phyloP scores from a whole-genome alignment of 2,113 vertebrate genomes.

The Leptocoma aspasia region DNA sequence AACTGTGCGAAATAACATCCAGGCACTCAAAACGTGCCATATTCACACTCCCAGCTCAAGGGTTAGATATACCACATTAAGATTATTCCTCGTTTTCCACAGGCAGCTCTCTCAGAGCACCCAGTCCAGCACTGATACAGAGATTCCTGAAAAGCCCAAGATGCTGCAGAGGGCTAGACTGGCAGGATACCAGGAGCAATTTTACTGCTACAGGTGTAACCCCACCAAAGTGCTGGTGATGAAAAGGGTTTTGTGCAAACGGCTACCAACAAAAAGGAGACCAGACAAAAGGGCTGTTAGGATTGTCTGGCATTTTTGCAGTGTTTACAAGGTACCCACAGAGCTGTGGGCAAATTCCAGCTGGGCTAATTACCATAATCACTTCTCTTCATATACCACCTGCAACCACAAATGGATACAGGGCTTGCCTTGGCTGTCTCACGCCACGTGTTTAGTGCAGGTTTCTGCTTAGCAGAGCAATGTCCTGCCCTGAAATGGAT shows the following conservation, averaged over 20 bases:
- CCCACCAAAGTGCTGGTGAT: neutral
- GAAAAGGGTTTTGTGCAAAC: neutral
- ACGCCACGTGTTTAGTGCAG: neutral
- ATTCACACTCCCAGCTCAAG: neutral
- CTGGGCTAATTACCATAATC: constrained; percentile 28
- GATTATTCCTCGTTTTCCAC: neutral
- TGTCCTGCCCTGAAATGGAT: neutral
- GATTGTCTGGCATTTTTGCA: neutral
- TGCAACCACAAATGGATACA: neutral
- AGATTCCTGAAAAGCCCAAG: neutral
- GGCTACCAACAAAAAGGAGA: neutral
- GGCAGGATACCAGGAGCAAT: neutral
- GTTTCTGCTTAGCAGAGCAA: neutral
- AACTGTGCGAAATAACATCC: neutral
- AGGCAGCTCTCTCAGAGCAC: neutral
- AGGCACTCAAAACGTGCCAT: constrained; percentile 4
- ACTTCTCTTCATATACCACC: neutral
- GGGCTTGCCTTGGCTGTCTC: neutral
- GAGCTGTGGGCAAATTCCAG: constrained; percentile 45
- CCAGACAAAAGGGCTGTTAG: neutral
- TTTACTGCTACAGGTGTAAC: neutral
- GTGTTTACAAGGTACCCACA: constrained; percentile 14
- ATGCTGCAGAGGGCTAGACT: neutral
- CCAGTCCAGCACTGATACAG: neutral
- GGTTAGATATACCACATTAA: neutral